Base-by-base conservation (phyloP, 2,797 vertebrate genomes). In the Arrhamphus sclerolepis region DNA sequence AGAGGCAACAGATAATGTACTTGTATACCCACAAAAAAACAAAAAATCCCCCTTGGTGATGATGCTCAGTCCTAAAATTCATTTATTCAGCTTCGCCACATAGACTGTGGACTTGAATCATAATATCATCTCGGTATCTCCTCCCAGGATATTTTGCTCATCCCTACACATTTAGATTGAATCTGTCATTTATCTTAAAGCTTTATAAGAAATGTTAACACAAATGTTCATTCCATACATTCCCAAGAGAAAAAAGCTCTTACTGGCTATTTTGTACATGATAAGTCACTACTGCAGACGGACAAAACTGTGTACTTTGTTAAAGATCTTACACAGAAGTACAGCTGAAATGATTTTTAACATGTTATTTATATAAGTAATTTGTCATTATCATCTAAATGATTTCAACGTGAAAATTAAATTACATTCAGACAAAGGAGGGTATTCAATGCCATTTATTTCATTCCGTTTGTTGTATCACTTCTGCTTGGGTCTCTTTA, bases 41-140 rank as follows among this genome's bases (percentile, higher is more conserved):
- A n/a, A n/a, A n/a, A n/a, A 24, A 34, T 1, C 31, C 10, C 31
- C 31, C 31, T 34, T 11, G 31, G 31, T 34, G 31, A 34, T 34
- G 31, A 34, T 34, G 31, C 31, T 42, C 51, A 56, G 63, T 60
- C 63, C 41, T 28, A 69, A 78, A 24, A 52, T 31, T 53, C 18
- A 58, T 14, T 62, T 70, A 69, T 51, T 62, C 47, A 52, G 75
- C 48, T 50, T 53, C 4, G 11, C 42, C n/a, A 9, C 38, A 63
- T 9, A 66, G 17, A 57, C 73, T 65, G 19, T 17, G 2, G 52
- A 57, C 28, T 47, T 54, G 4, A 20, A 28, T 42, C 14, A 28
- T 69, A 53, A 65, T 56, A 59, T 73, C 46, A 61, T 16, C 47
- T 53, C 68, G 11, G 17, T 59, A 34, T 70, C 39, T 42, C 46